A percentile compares a stretch with the other conserved stretches of the same genome.
Evolutionary conservation across 2,888 invertebrate species (phyloP).

Genomic region (Anarsia innoxiella): DNA sequence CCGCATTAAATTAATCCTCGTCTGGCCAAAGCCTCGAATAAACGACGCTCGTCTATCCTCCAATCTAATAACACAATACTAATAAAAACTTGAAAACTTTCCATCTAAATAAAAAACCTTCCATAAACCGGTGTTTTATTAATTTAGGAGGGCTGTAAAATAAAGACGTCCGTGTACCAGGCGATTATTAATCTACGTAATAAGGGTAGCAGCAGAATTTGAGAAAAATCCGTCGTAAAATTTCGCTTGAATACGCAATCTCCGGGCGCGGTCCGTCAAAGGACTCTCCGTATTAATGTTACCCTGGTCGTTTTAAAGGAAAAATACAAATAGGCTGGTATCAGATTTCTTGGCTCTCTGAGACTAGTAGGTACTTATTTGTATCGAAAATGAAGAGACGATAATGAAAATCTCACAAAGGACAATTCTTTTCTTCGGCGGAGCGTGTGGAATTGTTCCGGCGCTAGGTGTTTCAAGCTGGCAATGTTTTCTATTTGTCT

Average conservation of each 20-base stretch:
- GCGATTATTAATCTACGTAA: conserved; percentile 39
- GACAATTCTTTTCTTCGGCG: neutral
- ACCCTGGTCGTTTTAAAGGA: conserved; percentile 16
- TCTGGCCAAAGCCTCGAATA: conserved; percentile 18
- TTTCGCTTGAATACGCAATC: conserved; percentile 29
- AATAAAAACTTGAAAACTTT: conserved; percentile 41
- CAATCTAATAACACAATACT: conserved; percentile 22
- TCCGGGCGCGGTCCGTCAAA: conserved; percentile 25
- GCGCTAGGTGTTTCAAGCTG: too few relatives aligned
- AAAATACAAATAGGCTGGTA: conserved; percentile 15
- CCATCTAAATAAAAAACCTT: conserved; percentile 38
- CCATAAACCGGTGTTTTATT: conserved; percentile 46
- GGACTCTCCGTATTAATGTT: conserved; percentile 24
- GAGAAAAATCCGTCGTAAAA: conserved; percentile 29
- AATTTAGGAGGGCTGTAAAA: conserved; percentile 43
- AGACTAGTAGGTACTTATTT: neutral
- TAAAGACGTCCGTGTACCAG: conserved; percentile 27
- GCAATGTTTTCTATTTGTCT: neutral
- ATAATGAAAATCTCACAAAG: conserved; percentile 2
- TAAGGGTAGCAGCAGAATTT: conserved; percentile 27
- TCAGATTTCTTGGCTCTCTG: conserved; percentile 11
- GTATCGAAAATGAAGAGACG: conserved; percentile 1
- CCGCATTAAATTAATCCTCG: conserved; percentile 24
- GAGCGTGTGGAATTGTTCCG: neutral
- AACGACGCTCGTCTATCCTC: conserved; percentile 18